A percentile compares a stretch with the other conserved stretches of the same genome.
These are phyloP conservation scores for Acanthochromis polyacanthus DNA, from an alignment of 2,113 vertebrate genomes.

Conservation along the genomic window DNA sequence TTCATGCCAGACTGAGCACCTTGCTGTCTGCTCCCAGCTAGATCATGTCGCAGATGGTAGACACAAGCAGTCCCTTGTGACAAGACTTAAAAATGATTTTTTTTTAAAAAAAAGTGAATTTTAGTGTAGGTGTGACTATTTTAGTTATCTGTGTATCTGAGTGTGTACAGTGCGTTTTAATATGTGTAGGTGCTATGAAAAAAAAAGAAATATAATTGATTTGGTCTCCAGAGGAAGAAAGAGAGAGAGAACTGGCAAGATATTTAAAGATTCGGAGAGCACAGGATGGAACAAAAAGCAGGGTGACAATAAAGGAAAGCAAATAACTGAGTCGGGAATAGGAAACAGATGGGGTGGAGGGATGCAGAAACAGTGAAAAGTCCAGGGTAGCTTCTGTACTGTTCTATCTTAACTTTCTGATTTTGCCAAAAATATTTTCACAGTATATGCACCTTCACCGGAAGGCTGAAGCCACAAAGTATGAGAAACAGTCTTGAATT, in stretches of 20 bases:
- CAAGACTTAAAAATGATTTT: conserved; percentile 26
- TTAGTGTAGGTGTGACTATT: conserved; percentile 1
- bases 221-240: conserved; percentile 19
- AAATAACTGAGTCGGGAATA: conserved; percentile 36
- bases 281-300: conserved; percentile 23
- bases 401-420: conserved; percentile 16
- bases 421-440: conserved; percentile 2
- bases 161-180: not conserved
- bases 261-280: conserved; percentile 34
- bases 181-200: conserved; percentile 13
- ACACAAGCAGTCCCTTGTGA: conserved; percentile 55
- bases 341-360: conserved; percentile 42
- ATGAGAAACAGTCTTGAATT: not conserved
- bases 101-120: conserved; percentile 11
- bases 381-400: conserved; percentile 14
- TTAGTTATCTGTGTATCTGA: not conserved
- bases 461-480: not conserved
- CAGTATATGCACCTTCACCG: not conserved
- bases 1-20: conserved; percentile 52
- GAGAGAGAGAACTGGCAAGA: conserved; percentile 28
- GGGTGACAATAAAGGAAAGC: conserved; percentile 34
- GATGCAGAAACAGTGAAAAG: conserved; percentile 33
- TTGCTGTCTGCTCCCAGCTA: conserved; percentile 42
- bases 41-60: conserved; percentile 72
- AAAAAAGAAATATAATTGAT: conserved; percentile 3